Evolutionary conservation across 2,888 invertebrate genomes (phyloP), one percentile per base, ranked within the genome.

Genomic region (Iphiclides podalirius): DNA sequence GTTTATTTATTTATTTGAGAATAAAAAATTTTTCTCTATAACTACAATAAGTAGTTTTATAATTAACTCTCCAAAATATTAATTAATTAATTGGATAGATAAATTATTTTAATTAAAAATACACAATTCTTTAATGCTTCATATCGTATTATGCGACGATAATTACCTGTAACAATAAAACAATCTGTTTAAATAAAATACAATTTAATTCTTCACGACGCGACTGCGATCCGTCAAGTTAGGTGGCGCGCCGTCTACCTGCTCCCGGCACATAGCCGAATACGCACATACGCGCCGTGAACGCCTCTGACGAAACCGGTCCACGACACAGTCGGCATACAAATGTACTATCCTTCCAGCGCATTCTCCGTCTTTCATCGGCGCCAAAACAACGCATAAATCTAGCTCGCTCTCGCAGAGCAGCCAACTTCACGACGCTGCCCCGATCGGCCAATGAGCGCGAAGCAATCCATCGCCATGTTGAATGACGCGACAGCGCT

Each of bases 281-380:
- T 55, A 75, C 82, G 79, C 75, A 85, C 80, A 84, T 81, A 73
- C 77, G 72, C 72, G 70, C 77, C 66, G 77, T 79, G 74, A 82
- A 84, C 85, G 88, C 88, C 88, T 85, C 83, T 80, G 81, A 78
- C 73, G 58, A 81, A 85, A 87, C 88, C 86, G 82, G 88, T 88
- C 76, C 64, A 61, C 60, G 64, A 72, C 75, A 71, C 76, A 66
- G 73, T 69, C 72, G 67, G 82, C 82, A 86, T 83, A 86, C 87
- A 84, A 87, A 86, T 79, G 78, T 75, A 75, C 70, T 75, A 73
- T 55, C 56, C 60, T 72, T 70, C 73, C 75, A 68, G 83, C 78
- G 78, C 78, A 80, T 85, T 75, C 75, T 82, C 79, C 74, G 75
- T 88, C 88, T 80, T 82, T 83, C 82, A 81, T 81, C 76, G 72